Evolutionary conservation across 1,140 invertebrate species (phyloP), one percentile per base, ranked within the genome.

Genomic region (Saccostrea echinata): DNA sequence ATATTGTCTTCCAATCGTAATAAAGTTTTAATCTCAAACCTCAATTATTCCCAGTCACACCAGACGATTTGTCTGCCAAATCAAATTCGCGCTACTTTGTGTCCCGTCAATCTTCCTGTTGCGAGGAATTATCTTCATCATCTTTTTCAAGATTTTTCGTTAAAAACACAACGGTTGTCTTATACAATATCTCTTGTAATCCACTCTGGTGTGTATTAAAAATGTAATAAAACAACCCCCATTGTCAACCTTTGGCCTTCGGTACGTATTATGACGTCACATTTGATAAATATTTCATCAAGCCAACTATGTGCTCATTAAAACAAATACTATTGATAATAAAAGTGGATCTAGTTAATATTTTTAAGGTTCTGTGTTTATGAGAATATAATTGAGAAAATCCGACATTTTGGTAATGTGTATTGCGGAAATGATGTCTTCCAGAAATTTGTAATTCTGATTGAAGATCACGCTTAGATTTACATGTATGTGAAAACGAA

Each of bases 21-120:
- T 76, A 64, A 21, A 76, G 68, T 33, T 76, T 76, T 76, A 76
- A 76, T 76, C 68, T 76, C 27, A 11, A 76, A 76, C 24, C 3
- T 12, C 24, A 33, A 30, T 76, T 27, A 76, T 76, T 76, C 13
- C 24, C 21, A 64, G 21, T 64, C 57, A n/a, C 57, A 21, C 21
- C 68, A 76, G 68, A 76, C 68, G 30, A 76, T 30, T 76, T 76
- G 68, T 76, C 68, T 76, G 27, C 68, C 68, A 76, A 76, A 76
- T 33, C 68, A 76, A 76, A 76, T 76, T 76, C 27, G 13, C 68
- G 16, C 68, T 16, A 30, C 27, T 76, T 76, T 76, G 68, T 33
- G 27, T 27, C 68, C 68, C 68, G 18, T 76, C 68, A 76, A 76
- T 27, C 68, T 76, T 16, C 24, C 24, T 30, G 68, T 27, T 16